Percentiles rank a stretch among this genome's conserved stretches.
Evolutionary conservation across 2,888 invertebrate genomes (phyloP).

Genomic region (Myathropa florea): DNA sequence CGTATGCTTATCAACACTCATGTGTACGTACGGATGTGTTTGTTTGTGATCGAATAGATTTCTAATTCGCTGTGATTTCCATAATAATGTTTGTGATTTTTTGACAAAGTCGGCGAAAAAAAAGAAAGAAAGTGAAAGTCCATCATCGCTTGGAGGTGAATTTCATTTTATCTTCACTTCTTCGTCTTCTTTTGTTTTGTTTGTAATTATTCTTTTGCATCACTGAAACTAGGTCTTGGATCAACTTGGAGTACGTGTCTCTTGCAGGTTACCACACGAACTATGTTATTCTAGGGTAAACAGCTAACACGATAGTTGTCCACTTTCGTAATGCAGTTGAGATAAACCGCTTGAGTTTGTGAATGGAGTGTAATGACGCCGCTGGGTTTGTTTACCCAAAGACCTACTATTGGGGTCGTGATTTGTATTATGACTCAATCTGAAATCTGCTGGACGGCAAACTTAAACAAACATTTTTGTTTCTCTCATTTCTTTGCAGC

Average conservation of each 20-base stretch:
- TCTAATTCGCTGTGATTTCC: slow-evolving; percentile 31
- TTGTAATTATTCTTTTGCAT: neutral
- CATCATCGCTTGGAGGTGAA: neutral
- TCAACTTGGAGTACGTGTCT: neutral
- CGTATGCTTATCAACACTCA: too few species aligned
- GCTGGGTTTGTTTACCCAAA: neutral
- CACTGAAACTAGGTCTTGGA: neutral
- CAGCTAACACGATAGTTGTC: neutral
- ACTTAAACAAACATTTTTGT: neutral
- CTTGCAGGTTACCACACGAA: neutral
- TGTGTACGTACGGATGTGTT: neutral
- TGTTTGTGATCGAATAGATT: slow-evolving; percentile 7
- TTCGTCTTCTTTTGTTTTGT: neutral
- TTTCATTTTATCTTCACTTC: neutral
- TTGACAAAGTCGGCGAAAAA: neutral
- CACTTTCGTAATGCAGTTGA: neutral
- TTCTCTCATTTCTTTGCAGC: neutral
- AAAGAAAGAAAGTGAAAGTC: slow-evolving; percentile 23
- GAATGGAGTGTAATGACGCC: neutral
- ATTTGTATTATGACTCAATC: neutral
- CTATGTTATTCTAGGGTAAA: neutral
- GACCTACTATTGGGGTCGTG: neutral
- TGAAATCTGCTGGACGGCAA: neutral
- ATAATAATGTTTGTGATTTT: slow-evolving; percentile 3
- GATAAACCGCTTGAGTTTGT: neutral